A percentile compares a stretch with the other conserved stretches of the same genome.
phyloP scores from a whole-genome alignment of 1,140 invertebrate species.

The Drosophila micromelanica region DNA sequence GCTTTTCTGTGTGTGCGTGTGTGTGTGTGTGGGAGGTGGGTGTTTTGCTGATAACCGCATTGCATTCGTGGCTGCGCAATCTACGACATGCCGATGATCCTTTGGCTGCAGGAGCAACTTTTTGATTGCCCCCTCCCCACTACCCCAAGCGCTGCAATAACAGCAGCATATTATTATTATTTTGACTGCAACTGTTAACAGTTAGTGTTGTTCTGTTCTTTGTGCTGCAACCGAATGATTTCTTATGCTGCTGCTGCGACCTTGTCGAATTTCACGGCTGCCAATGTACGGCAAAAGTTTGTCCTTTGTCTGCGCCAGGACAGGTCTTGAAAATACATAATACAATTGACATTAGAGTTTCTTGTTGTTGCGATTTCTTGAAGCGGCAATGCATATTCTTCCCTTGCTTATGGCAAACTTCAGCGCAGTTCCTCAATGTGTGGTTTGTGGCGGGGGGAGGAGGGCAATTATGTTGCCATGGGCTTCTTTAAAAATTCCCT shows the following conservation, averaged over 20 bases:
- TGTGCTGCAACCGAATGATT: conserved; percentile 28
- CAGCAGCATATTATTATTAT: conserved; percentile 20
- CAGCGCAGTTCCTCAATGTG: neutral
- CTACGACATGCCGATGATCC: conserved; percentile 32
- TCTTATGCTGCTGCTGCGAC: conserved; percentile 13
- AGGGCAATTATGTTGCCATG: neutral
- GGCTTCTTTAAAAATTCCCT: conserved; percentile 62
- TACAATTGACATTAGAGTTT: conserved; percentile 64
- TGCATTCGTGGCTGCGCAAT: conserved; percentile 17
- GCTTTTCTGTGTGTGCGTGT: conserved; percentile 8
- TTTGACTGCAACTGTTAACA: conserved; percentile 33
- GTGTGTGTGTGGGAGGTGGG: conserved; percentile 12
- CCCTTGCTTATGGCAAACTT: conserved; percentile 60
- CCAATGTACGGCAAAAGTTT: conserved; percentile 23
- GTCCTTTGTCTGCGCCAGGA: conserved; percentile 14
- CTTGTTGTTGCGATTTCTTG: conserved; percentile 65
- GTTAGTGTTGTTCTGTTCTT: conserved; percentile 1
- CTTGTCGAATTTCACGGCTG: conserved; percentile 34
- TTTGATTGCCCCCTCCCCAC: conserved; percentile 35
- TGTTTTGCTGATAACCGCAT: conserved; percentile 25
- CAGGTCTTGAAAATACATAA: conserved; percentile 41
- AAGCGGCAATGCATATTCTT: conserved; percentile 70
- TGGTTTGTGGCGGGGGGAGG: no score
- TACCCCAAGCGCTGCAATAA: neutral
- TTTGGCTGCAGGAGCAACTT: conserved; percentile 40